These are phyloP conservation scores for Bothrops jararaca DNA, from an alignment of 2,113 vertebrate genomes.

Conservation along the genomic window DNA sequence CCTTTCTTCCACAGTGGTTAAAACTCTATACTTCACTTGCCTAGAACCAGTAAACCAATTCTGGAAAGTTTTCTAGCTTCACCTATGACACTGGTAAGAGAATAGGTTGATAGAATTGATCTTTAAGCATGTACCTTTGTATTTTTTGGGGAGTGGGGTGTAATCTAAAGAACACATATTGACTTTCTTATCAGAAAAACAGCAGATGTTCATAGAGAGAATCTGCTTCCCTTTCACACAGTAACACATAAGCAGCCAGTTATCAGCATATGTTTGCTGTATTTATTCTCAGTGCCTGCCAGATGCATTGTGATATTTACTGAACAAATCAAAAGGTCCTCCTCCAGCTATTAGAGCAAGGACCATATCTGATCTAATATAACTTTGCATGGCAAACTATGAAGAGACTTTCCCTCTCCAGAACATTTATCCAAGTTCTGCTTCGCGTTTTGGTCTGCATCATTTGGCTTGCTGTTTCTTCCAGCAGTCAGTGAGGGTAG, in stretches of 20 bases:
- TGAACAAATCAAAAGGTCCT: slow-evolving; percentile 11
- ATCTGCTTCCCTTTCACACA: neutral
- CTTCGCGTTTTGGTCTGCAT: slow-evolving; percentile 19
- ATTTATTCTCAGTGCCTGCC: neutral
- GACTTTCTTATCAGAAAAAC: neutral
- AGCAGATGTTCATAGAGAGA: neutral
- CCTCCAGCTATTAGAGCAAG: neutral
- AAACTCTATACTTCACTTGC: neutral
- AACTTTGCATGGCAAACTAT: slow-evolving; percentile 20
- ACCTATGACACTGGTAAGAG: neutral
- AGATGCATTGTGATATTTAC: neutral
- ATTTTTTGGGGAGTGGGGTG: neutral
- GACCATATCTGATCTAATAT: neutral
- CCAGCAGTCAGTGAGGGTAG: neutral
- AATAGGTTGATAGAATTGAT: neutral
- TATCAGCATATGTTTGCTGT: neutral
- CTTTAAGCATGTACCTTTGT: neutral
- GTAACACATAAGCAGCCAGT: neutral
- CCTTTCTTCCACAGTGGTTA: neutral
- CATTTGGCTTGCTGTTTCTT: slow-evolving; percentile 15
- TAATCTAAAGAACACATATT: neutral
- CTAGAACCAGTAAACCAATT: neutral
- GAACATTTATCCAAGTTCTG: slow-evolving; percentile 5
- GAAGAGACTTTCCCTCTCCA: slow-evolving; percentile 17
- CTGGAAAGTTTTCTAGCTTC: neutral